phyloP scores from a whole-genome alignment of 2,797 vertebrate genomes.

The Fundulus diaphanus region DNA sequence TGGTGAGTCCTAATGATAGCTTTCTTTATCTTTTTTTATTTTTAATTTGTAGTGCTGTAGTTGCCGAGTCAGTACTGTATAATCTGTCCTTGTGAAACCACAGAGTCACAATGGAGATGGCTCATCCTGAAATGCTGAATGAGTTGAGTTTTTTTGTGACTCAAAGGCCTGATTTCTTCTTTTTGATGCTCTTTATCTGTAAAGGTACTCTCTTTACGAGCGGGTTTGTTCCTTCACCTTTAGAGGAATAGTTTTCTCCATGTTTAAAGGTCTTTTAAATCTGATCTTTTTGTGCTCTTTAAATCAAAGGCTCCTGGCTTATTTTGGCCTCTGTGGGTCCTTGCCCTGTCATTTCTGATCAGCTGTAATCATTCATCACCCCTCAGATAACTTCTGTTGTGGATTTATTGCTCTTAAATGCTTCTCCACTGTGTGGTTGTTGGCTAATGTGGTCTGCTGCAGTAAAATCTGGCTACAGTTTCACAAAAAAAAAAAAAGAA shows the following conservation, averaged over 20 bases:
- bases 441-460: conserved; percentile 32
- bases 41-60: conserved; percentile 19
- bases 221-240: conserved; percentile 22
- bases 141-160: conserved; percentile 1
- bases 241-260: not conserved
- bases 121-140: conserved; percentile 25
- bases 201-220: not conserved
- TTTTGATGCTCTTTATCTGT: conserved; percentile 35
- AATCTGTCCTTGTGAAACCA: conserved; percentile 43
- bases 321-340: conserved; percentile 39
- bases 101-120: conserved; percentile 36
- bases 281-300: conserved; percentile 28
- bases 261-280: conserved; percentile 44
- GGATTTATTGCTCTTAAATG: conserved; percentile 62
- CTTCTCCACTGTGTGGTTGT: conserved; percentile 23
- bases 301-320: conserved; percentile 42
- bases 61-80: conserved; percentile 30
- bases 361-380: conserved; percentile 47
- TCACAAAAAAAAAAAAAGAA: conserved; percentile 31
- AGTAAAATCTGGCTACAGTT: conserved; percentile 32
- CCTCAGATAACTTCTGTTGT: conserved; percentile 36
- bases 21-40: conserved; percentile 35
- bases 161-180: conserved; percentile 23
- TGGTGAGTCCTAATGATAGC: conserved; percentile 60
- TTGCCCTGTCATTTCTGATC: conserved; percentile 49